Base-by-base conservation (phyloP, 2,113 vertebrate species). In the Rhizomys pruinosus region DNA sequence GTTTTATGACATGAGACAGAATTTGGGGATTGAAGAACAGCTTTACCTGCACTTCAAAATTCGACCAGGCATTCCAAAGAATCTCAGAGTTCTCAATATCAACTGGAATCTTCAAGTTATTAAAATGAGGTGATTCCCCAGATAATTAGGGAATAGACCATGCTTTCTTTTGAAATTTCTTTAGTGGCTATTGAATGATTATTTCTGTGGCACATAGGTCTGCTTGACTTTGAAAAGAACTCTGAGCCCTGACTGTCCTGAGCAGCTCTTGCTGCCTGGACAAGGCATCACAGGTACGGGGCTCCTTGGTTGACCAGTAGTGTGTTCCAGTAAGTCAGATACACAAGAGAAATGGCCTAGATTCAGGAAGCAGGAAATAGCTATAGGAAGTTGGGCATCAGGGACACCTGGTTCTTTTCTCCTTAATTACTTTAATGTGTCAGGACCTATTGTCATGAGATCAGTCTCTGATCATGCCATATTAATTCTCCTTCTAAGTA, bases 391-490 rank as follows among this genome's bases (percentile, higher is more conserved):
- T 19, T 71, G 29, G 34, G 44, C 3, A 47, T 32, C 11, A 17
- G 7, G 12, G 57, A 23, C 9, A 69, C 8, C 16, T 79, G 13
- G 0, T 80, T 96, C 90, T 96, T 84, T 81, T 96, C 94, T 97
- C 78, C 0, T 97, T 95, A 96, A 94, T 93, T 95, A 95, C 94
- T 97, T 97, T 97, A 92, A 94, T 95, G 73, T 96, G 95, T 96
- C 91, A 94, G 94, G 81, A 89, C 90, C 61, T 81, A 95, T 87
- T 96, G 57, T 93, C 92, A 96, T 91, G 78, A 93, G 92, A 96
- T 94, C 96, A 95, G 96, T 97, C 84, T 96, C 84, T 77, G 57
- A 63, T 94, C 0, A 7, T 82, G 95, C 84, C 66, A 63, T 87
- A 63, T 76, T 95, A 95, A 6, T 95, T 96, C 95, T 77, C 8